Percentiles rank a stretch among this genome's conserved stretches.
These are phyloP conservation scores for Trichomycterus rosablanca DNA, from an alignment of 2,113 vertebrate genomes.

Conservation along the genomic window DNA sequence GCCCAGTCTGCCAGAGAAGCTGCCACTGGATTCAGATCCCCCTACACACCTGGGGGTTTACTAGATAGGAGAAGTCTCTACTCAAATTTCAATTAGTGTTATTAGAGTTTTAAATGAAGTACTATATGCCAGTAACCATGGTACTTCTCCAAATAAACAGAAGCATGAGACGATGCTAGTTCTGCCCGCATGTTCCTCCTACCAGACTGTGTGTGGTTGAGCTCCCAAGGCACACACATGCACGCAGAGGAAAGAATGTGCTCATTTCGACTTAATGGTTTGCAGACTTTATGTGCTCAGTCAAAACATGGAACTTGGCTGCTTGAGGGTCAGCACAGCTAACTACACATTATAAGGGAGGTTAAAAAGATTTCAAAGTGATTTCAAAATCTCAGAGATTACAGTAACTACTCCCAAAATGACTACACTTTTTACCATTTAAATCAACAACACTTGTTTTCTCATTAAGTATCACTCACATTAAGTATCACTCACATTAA, in stretches of 20 bases:
- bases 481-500: too few relatives aligned
- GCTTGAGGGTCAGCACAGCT: neutral
- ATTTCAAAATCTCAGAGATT: neutral
- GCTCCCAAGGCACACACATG: conserved; percentile 6
- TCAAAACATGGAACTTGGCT: conserved; percentile 21
- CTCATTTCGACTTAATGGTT: conserved; percentile 32
- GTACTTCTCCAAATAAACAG: conserved; percentile 27
- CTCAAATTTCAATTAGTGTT: conserved; percentile 13
- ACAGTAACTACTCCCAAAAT: neutral
- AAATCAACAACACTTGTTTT: too few relatives aligned
- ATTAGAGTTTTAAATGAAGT: conserved; percentile 6
- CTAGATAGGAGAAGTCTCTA: conserved; percentile 16
- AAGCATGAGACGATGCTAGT: neutral
- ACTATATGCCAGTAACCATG: conserved; percentile 16
- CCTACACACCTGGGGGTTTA: neutral
- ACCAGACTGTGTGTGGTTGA: conserved; percentile 16
- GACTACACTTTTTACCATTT: too few relatives aligned
- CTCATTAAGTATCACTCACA: too few relatives aligned
- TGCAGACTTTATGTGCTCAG: conserved; percentile 33
- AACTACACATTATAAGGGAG: conserved; percentile 9
- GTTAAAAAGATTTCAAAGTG: neutral
- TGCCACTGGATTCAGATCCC: neutral
- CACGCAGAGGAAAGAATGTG: conserved; percentile 8
- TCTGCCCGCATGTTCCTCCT: neutral
- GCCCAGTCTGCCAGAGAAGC: neutral